Base-by-base conservation (phyloP, 2,113 vertebrate genomes). In the Oncorhynchus masou region DNA sequence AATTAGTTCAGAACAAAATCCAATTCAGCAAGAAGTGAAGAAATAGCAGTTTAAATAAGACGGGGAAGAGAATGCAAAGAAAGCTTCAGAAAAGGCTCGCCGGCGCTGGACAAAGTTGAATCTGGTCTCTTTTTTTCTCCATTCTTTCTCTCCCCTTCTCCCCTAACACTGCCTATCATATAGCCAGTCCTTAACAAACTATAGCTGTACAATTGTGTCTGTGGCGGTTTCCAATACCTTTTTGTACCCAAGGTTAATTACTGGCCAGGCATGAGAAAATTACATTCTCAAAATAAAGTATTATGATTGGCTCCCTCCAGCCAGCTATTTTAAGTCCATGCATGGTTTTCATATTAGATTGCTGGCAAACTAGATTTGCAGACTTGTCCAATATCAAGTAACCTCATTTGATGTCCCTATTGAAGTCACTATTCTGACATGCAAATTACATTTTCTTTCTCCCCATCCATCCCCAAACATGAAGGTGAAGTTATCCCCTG, bases 211-310 rank as follows among this genome's bases (percentile, higher is more conserved):
- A 87, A 93, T 92, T 91, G 92, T 88, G 89, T 91, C 90, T 89
- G 90, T 83, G 81, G 79, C 67, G 86, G 88, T 85, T 88, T 93
- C 91, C 91, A 92, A 89, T 93, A 90, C 91, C 89, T 90, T 92
- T 93, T 91, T 93, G 92, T 93, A 86, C 19, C 89, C 77, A 86
- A 92, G 93, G 93, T 94, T 94, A 93, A 94, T 94, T 94, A 94
- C 92, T 92, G 91, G 90, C 92, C 78, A 91, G 91, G 83, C 91
- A 90, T 91, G 90, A 92, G 91, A 90, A 94, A 94, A 94, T 93
- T 92, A 94, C 92, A 92, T 93, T 91, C 92, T 92, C 91, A 92
- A 93, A 94, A 93, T 93, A 93, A 92, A 91, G 91, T 88, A 87
- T 89, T 91, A 89, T 88, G 91, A 93, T 91, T 92, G 91, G 91